Conservation (phyloP, 1,140 invertebrate species). For the Drosophila quadrilineata region DNA sequence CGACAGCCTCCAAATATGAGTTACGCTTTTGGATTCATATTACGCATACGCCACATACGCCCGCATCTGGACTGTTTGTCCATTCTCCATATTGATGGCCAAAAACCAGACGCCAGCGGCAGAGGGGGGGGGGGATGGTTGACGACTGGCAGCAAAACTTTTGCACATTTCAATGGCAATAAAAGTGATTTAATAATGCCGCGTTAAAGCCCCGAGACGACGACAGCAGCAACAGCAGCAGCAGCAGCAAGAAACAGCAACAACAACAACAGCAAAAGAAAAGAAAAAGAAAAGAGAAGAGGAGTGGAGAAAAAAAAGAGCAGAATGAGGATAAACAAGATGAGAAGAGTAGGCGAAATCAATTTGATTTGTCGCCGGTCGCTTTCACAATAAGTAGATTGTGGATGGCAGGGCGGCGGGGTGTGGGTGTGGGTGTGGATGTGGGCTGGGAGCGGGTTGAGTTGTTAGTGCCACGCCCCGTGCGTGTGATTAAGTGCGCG, state of each 20-base stretch:
- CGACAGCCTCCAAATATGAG: slow-evolving; percentile 55
- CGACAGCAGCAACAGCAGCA: slow-evolving; percentile 31
- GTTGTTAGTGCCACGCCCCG: slow-evolving; percentile 41
- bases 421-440: not conserved
- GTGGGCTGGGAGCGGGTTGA: not conserved
- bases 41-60: slow-evolving; percentile 54
- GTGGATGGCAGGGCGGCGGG: not conserved
- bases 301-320: too few species aligned
- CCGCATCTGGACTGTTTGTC: not conserved
- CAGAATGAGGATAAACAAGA: too few species aligned
- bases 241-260: slow-evolving; percentile 28
- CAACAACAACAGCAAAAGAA: slow-evolving; percentile 16
- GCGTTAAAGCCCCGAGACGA: slow-evolving; percentile 44
- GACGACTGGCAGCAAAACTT: slow-evolving; percentile 46
- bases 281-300: slow-evolving; percentile 7
- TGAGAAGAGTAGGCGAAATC: too few species aligned
- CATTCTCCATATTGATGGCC: not conserved
- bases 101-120: not conserved
- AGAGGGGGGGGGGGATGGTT: not conserved
- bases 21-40: slow-evolving; percentile 52
- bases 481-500: slow-evolving; percentile 77
- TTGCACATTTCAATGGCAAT: slow-evolving; percentile 77
- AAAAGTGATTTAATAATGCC: slow-evolving; percentile 78
- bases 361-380: slow-evolving; percentile 73
- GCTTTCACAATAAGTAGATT: not conserved